phyloP scores from a whole-genome alignment of 2,797 vertebrate species.

The Garrulus glandarius region DNA sequence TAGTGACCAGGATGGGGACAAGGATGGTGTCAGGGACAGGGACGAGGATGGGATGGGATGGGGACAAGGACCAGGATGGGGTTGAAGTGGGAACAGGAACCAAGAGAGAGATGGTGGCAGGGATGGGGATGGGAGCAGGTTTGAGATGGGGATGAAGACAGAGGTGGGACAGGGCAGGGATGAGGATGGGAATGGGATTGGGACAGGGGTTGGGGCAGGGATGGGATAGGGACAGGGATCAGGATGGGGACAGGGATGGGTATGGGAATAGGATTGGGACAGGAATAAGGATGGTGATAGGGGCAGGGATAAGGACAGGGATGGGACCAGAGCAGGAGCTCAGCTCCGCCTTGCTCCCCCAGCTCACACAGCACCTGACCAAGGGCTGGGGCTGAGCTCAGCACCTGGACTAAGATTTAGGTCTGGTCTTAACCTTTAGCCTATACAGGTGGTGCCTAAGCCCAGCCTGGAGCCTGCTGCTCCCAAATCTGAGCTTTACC shows the following conservation, averaged over 20 bases:
- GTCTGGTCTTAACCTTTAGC: background rate
- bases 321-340: background rate
- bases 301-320: background rate
- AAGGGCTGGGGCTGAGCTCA: background rate
- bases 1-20: no score
- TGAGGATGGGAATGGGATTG: background rate
- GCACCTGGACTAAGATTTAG: background rate
- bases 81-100: no score
- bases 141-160: background rate
- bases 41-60: background rate
- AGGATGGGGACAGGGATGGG: background rate
- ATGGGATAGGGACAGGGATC: background rate
- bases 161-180: background rate
- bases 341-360: background rate
- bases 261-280: background rate
- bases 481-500: background rate
- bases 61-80: no score
- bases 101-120: background rate
- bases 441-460: background rate
- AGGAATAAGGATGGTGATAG: background rate
- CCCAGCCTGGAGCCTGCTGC: background rate
- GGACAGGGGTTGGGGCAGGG: no score
- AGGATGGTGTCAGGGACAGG: background rate
- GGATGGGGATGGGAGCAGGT: background rate
- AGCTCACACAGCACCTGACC: rapidly evolving